phyloP scores from a whole-genome alignment of 2,113 vertebrate genomes.

The Barbus barbus region DNA sequence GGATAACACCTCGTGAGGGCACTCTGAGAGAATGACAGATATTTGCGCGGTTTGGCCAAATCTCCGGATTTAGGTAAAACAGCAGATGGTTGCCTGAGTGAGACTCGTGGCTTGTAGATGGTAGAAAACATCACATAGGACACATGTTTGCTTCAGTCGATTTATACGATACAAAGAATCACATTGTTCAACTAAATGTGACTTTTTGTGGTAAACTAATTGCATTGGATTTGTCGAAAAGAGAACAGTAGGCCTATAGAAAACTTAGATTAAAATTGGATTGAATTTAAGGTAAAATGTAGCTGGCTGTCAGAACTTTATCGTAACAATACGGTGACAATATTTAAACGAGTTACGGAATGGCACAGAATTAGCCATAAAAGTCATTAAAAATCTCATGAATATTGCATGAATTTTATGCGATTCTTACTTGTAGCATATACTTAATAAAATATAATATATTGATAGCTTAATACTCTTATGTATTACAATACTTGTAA shows the following conservation, averaged over 20 bases:
- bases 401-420: neutral
- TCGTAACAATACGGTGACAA: neutral
- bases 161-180: neutral
- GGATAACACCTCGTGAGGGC: slow-evolving; percentile 45
- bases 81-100: slow-evolving; percentile 58
- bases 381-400: neutral
- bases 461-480: neutral
- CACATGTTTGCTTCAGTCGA: neutral
- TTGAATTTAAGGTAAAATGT: neutral
- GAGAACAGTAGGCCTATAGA: neutral
- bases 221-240: neutral
- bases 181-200: neutral
- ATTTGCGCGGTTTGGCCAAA: slow-evolving; percentile 61
- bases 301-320: neutral
- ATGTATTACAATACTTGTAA: neutral
- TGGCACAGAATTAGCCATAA: neutral
- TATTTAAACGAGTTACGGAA: neutral
- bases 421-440: neutral
- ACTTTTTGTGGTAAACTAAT: neutral
- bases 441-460: neutral
- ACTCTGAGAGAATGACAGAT: slow-evolving; percentile 49
- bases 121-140: slow-evolving; percentile 4
- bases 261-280: too few species aligned
- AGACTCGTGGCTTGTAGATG: slow-evolving; percentile 6
- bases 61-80: slow-evolving; percentile 60